These are phyloP conservation scores for Volucella bombylans DNA, from an alignment of 2,888 invertebrate species.

Conservation along the genomic window DNA sequence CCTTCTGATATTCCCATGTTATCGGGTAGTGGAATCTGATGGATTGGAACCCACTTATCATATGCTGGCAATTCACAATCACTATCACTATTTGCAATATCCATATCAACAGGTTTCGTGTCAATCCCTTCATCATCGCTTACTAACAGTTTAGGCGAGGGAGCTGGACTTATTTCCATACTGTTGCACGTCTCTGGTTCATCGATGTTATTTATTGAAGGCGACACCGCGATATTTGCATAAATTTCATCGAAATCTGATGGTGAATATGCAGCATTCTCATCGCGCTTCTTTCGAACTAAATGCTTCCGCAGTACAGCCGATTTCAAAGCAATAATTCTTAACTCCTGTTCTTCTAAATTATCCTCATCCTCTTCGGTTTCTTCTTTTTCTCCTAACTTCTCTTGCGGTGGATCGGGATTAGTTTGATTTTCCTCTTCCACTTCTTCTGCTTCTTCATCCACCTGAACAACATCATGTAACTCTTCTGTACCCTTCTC, in stretches of 20 bases:
- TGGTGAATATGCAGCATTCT: slow-evolving; percentile 81
- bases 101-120: slow-evolving; percentile 81
- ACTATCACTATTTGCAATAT: slow-evolving; percentile 80
- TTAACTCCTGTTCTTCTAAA: slow-evolving; percentile 78
- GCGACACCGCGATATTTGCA: slow-evolving; percentile 71
- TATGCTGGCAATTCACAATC: slow-evolving; percentile 75
- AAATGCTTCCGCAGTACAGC: slow-evolving; percentile 81
- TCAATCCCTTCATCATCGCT: slow-evolving; percentile 75
- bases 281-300: slow-evolving; percentile 80
- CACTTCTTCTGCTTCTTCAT: not conserved
- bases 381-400: slow-evolving; percentile 18
- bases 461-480: too few relatives aligned
- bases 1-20: slow-evolving; percentile 5
- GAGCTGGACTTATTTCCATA: slow-evolving; percentile 81
- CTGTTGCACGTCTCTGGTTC: slow-evolving; percentile 74
- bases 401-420: not conserved
- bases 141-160: slow-evolving; percentile 78
- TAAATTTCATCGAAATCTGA: slow-evolving; percentile 80
- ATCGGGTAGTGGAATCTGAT: slow-evolving; percentile 73
- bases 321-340: slow-evolving; percentile 81
- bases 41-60: slow-evolving; percentile 72
- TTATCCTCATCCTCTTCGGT: slow-evolving; percentile 21
- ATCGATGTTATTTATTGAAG: slow-evolving; percentile 76
- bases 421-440: slow-evolving; percentile 21
- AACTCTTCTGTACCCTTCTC: slow-evolving; percentile 60